phyloP scores from a whole-genome alignment of 2,888 invertebrate genomes.

The Drosophila paramelanica region DNA sequence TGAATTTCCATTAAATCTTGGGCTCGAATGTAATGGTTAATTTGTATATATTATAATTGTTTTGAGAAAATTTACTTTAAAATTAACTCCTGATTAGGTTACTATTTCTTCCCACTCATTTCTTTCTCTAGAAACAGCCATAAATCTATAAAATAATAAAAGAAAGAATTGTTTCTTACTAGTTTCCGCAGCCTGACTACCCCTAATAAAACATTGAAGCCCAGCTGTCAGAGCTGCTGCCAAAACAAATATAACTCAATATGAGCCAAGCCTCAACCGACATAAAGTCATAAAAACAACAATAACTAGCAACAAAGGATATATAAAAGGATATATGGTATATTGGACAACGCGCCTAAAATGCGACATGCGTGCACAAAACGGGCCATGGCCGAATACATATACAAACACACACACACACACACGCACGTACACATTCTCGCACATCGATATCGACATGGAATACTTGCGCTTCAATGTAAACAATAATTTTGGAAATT shows the following conservation, averaged over 20 bases:
- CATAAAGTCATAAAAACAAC: conserved; percentile 63
- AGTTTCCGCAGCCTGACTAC: conserved; percentile 13
- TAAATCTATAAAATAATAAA: conserved; percentile 26
- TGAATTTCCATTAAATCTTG: not conserved
- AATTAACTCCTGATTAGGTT: not conserved
- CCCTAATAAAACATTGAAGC: conserved; percentile 36
- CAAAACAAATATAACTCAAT: conserved; percentile 43
- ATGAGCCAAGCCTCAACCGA: conserved; percentile 25
- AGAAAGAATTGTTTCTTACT: conserved; percentile 3
- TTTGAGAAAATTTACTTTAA: too few species aligned
- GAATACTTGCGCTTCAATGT: conserved; percentile 66
- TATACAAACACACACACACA: conserved; percentile 6
- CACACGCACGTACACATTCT: not conserved
- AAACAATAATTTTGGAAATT: conserved; percentile 72
- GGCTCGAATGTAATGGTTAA: not conserved
- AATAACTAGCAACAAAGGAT: conserved; percentile 36
- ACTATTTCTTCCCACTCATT: conserved; percentile 3
- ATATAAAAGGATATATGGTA: conserved; percentile 29
- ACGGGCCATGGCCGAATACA: conserved; percentile 52
- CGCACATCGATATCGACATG: conserved; percentile 49
- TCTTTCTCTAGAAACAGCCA: not conserved
- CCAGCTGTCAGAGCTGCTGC: conserved; percentile 38
- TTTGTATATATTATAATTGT: not conserved
- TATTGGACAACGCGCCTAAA: conserved; percentile 55
- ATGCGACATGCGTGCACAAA: conserved; percentile 51